Evolutionary conservation across 2,888 invertebrate species (phyloP), one percentile per base, ranked within the genome.

Genomic region (Drosophila cyrtoloma): DNA sequence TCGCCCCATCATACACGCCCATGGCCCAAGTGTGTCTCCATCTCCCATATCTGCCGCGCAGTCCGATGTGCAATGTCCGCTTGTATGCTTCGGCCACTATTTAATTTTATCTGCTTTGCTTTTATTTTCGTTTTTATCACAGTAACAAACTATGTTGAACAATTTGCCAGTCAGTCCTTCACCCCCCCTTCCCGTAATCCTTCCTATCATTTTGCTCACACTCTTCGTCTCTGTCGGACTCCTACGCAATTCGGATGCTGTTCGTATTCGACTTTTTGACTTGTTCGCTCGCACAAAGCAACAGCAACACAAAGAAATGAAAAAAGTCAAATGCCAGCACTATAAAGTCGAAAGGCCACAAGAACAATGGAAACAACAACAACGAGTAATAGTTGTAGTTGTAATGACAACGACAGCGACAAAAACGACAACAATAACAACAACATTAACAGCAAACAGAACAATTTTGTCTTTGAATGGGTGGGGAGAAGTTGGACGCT

Each of bases 341-440:
- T 86, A 84, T 89, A 86, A 87, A 89, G 85, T 89, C 89, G 75
- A 89, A 86, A 89, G 82, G 87, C 87, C 84, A 84, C 65, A 65
- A 65, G 53, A 75, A 72, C 53, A 69, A 55, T 33, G 51, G 47
- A 57, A 68, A 55, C 63, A 74, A 51, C 66, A 66, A 60, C 44
- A 53, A 58, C 66, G 50, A 62, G 51, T 44, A 53, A 52, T 72
- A 68, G 77, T 65, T 44, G 61, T 74, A 73, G 77, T 75, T 79
- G 89, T 84, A 86, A 86, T 81, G 81, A 69, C 81, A 80, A 63
- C 65, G 59, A 71, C 51, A 53, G 55, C 55, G 52, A 39, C 59
- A 66, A 62, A 53, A 81, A 64, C 62, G 71, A 60, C 66, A 74
- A 53, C 22, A 73, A 26, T 32, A 65, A 37, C 22, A 50, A 53